Evolutionary conservation across 2,797 vertebrate genomes (phyloP).

Genomic region (Arrhamphus sclerolepis): DNA sequence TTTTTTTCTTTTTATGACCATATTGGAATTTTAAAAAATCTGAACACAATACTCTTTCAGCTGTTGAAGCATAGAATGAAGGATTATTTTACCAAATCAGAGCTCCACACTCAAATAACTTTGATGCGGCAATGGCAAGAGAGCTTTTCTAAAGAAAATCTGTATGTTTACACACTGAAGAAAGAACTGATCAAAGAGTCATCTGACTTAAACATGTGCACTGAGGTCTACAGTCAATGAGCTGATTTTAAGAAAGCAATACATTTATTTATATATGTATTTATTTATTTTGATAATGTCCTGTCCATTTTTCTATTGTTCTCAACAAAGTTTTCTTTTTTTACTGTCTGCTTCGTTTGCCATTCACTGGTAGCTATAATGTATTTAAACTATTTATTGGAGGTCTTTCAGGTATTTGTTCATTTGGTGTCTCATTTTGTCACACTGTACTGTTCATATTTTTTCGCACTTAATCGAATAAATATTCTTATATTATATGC

Average conservation of each 20-base stretch:
- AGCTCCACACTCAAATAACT: slow-evolving; percentile 15
- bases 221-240: slow-evolving; percentile 56
- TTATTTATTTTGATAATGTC: slow-evolving; percentile 85
- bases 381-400: slow-evolving; percentile 86
- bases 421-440: slow-evolving; percentile 70
- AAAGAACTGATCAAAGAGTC: slow-evolving; percentile 34
- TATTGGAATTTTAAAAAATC: slow-evolving; percentile 48
- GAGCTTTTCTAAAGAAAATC: slow-evolving; percentile 14
- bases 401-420: slow-evolving; percentile 74
- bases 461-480: slow-evolving; percentile 88
- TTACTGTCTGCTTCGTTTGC: slow-evolving; percentile 64
- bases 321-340: slow-evolving; percentile 73
- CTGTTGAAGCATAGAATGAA: slow-evolving; percentile 32
- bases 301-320: slow-evolving; percentile 65
- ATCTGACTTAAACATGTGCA: slow-evolving; percentile 46
- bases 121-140: slow-evolving; percentile 12
- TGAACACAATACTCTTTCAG: slow-evolving; percentile 18
- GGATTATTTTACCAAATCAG: slow-evolving; percentile 42
- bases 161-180: slow-evolving; percentile 11
- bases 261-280: slow-evolving; percentile 85
- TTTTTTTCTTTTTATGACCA: slow-evolving; percentile 33
- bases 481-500: slow-evolving; percentile 87
- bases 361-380: slow-evolving; percentile 70
- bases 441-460: slow-evolving; percentile 79
- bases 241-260: slow-evolving; percentile 64